These are phyloP conservation scores for Ailuropoda melanoleuca DNA, from an alignment of 2,113 vertebrate genomes.

Conservation along the genomic window DNA sequence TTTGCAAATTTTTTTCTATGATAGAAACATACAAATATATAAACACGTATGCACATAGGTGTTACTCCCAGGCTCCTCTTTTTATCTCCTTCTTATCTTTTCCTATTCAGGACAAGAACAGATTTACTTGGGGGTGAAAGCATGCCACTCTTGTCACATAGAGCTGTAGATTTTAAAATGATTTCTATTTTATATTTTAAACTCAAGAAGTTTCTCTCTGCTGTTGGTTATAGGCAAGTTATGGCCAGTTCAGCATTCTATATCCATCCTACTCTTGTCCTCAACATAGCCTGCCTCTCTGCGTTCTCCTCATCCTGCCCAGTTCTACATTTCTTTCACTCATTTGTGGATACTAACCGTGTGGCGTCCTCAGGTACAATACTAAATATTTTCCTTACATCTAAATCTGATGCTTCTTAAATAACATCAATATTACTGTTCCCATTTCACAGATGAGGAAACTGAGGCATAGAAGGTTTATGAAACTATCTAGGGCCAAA, in stretches of 20 bases:
- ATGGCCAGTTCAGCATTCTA: no score
- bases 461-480: not conserved
- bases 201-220: not conserved
- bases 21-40: not conserved
- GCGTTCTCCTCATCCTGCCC: not conserved
- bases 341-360: rapidly evolving
- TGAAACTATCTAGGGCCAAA: not conserved
- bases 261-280: rapidly evolving
- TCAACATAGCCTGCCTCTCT: no score
- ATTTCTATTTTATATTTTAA: not conserved
- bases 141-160: not conserved
- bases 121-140: not conserved
- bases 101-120: not conserved
- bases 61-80: not conserved
- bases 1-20: not conserved
- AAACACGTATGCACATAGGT: rapidly evolving
- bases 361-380: not conserved
- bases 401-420: not conserved
- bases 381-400: not conserved
- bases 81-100: not conserved
- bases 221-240: no score
- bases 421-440: not conserved
- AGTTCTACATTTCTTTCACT: not conserved
- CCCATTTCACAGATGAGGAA: not conserved
- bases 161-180: not conserved